Evolutionary conservation across 2,888 invertebrate genomes (phyloP), one percentile per base, ranked within the genome.

Genomic region (Reticulitermes lucifugus): DNA sequence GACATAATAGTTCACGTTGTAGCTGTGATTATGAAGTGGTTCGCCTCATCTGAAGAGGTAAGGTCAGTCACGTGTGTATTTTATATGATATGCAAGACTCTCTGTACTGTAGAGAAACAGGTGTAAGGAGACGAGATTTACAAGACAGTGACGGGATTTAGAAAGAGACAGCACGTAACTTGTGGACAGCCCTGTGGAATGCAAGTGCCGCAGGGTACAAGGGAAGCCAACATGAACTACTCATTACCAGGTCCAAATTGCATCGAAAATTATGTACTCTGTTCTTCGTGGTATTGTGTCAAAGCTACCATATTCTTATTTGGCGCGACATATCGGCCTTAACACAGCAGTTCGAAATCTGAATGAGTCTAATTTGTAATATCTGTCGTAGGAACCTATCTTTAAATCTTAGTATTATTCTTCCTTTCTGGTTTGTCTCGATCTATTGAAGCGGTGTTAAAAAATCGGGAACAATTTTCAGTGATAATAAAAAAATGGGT

Each of bases 181-280:
- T 70, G 84, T 86, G 86, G 85, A 77, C 86, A 85, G 29, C 86
- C 86, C 86, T 86, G 86, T 71, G 85, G 86, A 85, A 86, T 85
- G 85, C 75, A 46, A 73, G 43, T 83, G 84, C 86, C 86, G 84
- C 86, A 60, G 86, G 86, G 65, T 71, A 82, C 79, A 82, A 59
- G 84, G 60, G 82, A 82, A 86, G 82, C 86, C 84, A 83, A 25
- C 86, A 41, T 55, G 70, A 43, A 73, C 75, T 35, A 43, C 51
- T 83, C 71, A 75, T 83, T 83, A 77, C 77, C 80, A 80, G 21
- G 73, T 55, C 79, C 14, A 59, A 79, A 79, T 79, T 79, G 43
- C 79, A 41, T 43, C 41, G 18, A 65, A 80, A 80, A 60, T 60
- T 21, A 80, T 29, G 46, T 51, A 29, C 79, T 51, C 51, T n/a